Base-by-base conservation (phyloP, 1,140 invertebrate genomes). In the Habropoda laboriosa region DNA sequence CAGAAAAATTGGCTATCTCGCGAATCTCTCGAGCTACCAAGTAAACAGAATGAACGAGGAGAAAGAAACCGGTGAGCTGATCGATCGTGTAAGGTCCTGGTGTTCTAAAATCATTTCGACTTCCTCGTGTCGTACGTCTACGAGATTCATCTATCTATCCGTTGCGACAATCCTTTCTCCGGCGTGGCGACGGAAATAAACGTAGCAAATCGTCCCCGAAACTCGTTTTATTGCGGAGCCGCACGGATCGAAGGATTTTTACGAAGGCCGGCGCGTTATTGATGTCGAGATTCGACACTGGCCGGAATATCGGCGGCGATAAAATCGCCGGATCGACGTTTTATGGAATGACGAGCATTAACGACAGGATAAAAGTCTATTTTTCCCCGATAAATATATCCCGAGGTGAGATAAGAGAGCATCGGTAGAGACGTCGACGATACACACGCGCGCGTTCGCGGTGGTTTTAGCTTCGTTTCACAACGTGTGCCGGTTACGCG, bases 231-330 rank as follows among this genome's bases (percentile, higher is more conserved):
- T 80, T 55, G 30, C 49, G 30, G 32, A 7, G 21, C 8, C 5
- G 8, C 5, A 24, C 35, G 21, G 38, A 27, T 66, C 38, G 49
- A 66, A 32, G 32, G 51, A 67, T 30, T 61, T 49, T 40, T 73
- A 68, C 66, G 57, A 79, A 85, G 83, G 83, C 30, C 71, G 21
- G 30, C 16, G 38, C 45, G 49, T 85, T 81, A 85, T 57, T 64
- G 63, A 60, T 57, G 79, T 71, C 74, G 47, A 35, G 32, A 24
- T 12, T 7, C 32, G 13, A 13, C 38, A 38, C 7, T n/a, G 38
- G 35, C 18, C n/a, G n/a, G 16, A 38, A 35, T 51, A 57, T 27
- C 42, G 60, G 7, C 32, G 35, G 30, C 67, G 58, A 73, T 79
- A 63, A 79, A 72, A 61, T 53, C 58, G 47, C 1, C 4, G 47